Evolutionary conservation across 2,888 invertebrate species (phyloP).

Genomic region (Autographa gamma): DNA sequence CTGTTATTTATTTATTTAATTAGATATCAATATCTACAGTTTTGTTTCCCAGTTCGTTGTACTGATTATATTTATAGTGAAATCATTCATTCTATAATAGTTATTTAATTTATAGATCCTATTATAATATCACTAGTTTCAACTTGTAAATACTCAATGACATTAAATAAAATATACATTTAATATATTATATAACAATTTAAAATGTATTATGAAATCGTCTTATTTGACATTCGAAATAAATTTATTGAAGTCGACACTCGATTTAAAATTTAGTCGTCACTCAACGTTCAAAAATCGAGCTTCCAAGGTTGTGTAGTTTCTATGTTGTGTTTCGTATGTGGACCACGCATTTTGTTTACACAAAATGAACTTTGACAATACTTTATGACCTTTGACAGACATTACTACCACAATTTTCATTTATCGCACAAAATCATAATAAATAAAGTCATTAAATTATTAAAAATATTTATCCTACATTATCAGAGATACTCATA

Average conservation of each 20-base stretch:
- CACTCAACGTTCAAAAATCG: slow-evolving; percentile 62
- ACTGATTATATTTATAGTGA: slow-evolving; percentile 28
- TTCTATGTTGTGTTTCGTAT: slow-evolving; percentile 72
- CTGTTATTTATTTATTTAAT: slow-evolving; percentile 35
- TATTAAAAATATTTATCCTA: slow-evolving; percentile 66
- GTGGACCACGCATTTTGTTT: slow-evolving; percentile 70
- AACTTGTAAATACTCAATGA: slow-evolving; percentile 53
- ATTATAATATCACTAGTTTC: slow-evolving; percentile 35
- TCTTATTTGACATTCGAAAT: slow-evolving; percentile 35
- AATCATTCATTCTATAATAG: slow-evolving; percentile 15
- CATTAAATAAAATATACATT: slow-evolving; percentile 32
- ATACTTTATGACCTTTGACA: slow-evolving; percentile 84
- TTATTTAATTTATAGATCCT: slow-evolving; percentile 32
- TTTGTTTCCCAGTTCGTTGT: slow-evolving; percentile 17
- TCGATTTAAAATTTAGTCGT: slow-evolving; percentile 40
- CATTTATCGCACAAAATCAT: slow-evolving; percentile 80
- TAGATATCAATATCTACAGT: slow-evolving; percentile 25
- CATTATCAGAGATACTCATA: slow-evolving; percentile 72
- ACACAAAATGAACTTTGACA: slow-evolving; percentile 80
- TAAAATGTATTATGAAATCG: slow-evolving; percentile 30
- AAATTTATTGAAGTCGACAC: slow-evolving; percentile 39
- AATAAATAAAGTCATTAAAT: slow-evolving; percentile 49
- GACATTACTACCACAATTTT: slow-evolving; percentile 72
- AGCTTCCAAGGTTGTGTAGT: slow-evolving; percentile 86
- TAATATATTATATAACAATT: slow-evolving; percentile 25